Conservation (phyloP, 2,888 invertebrate species). For the Dromius quadrimaculatus region DNA sequence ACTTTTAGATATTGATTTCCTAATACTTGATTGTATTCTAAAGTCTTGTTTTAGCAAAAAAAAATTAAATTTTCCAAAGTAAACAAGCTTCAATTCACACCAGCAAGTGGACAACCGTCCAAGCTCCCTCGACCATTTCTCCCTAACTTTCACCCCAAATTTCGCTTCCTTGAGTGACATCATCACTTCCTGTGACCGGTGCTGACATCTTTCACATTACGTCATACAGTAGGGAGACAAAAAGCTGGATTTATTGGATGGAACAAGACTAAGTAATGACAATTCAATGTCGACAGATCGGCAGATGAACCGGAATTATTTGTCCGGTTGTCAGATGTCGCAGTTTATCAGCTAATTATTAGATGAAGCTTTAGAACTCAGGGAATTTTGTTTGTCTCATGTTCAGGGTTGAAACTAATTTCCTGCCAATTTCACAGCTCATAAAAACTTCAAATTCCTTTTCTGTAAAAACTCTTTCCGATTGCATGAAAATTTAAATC, state of each 20-base stretch:
- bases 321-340: slow-evolving; percentile 19
- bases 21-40: no score
- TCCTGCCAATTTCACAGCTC: no score
- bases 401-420: no score
- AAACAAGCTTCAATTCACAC: neutral
- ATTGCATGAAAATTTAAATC: slow-evolving; percentile 25
- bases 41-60: no score
- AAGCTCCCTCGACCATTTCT: neutral
- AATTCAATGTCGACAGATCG: slow-evolving; percentile 12
- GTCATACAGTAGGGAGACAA: slow-evolving; percentile 3
- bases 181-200: slow-evolving; percentile 11
- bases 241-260: slow-evolving; percentile 27
- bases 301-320: neutral
- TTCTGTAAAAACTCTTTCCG: no score
- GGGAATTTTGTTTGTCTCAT: no score
- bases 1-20: no score
- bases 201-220: slow-evolving; percentile 9
- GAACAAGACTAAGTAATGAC: slow-evolving; percentile 20
- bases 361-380: no score
- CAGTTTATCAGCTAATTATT: no score
- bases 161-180: neutral
- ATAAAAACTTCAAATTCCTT: no score
- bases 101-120: neutral
- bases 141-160: neutral
- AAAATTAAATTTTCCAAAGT: neutral